Conservation (phyloP, 1,140 invertebrate genomes). For the Caenorhabditis remanei region DNA sequence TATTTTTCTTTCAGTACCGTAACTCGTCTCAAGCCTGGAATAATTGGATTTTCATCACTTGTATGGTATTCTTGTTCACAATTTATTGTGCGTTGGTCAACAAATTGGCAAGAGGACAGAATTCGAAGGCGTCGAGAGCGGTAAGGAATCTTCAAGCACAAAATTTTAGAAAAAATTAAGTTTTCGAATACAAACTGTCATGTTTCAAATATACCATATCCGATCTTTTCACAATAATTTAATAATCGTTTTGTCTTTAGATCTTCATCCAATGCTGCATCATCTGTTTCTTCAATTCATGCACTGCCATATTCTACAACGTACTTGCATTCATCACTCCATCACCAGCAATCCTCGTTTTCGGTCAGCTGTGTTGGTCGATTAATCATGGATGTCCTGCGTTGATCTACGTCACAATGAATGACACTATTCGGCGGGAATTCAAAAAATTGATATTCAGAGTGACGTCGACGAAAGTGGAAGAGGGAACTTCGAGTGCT, state of each 20-base stretch:
- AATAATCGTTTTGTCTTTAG: background rate
- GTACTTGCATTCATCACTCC: constrained; percentile 42
- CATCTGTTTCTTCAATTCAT: constrained; percentile 59
- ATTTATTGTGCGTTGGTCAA: constrained; percentile 10
- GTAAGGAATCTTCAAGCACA: background rate
- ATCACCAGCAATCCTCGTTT: constrained; percentile 46
- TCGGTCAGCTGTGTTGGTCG: constrained; percentile 58
- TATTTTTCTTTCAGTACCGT: constrained; percentile 36
- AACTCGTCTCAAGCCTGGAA: constrained; percentile 22
- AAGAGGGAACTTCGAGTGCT: background rate
- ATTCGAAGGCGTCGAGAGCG: constrained; percentile 35
- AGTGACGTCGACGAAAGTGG: background rate
- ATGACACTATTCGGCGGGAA: constrained; percentile 34
- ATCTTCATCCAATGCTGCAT: constrained; percentile 61
- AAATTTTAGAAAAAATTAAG: too few species aligned
- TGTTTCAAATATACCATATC: too few species aligned
- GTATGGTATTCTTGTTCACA: constrained; percentile 5
- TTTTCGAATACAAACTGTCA: too few species aligned
- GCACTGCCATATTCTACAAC: constrained; percentile 58
- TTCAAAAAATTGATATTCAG: constrained; percentile 37
- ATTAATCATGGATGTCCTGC: constrained; percentile 58
- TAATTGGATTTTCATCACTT: constrained; percentile 37
- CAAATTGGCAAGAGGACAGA: constrained; percentile 32
- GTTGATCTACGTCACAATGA: constrained; percentile 52
- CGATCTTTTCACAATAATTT: too few species aligned